Conservation (phyloP, 2,113 vertebrate genomes). For the Archocentrus centrarchus region DNA sequence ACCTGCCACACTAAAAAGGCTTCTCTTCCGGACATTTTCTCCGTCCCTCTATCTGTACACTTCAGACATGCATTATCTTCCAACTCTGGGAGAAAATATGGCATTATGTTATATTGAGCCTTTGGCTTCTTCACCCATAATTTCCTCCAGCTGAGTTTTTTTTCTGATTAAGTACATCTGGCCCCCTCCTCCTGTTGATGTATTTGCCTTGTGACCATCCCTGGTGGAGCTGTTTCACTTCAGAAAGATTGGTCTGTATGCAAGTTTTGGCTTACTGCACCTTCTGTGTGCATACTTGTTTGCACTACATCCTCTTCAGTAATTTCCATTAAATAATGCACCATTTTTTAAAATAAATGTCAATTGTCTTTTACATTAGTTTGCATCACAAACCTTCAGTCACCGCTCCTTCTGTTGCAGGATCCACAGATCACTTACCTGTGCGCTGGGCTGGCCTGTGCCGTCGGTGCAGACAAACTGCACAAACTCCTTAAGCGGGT, state of each 20-base stretch:
- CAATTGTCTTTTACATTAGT: neutral
- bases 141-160: conserved; percentile 25
- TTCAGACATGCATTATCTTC: conserved; percentile 1
- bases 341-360: too few relatives aligned
- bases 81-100: neutral
- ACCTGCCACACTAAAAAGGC: neutral
- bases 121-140: conserved; percentile 8
- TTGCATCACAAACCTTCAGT: conserved; percentile 7
- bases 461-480: conserved; percentile 96
- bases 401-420: neutral
- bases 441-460: conserved; percentile 90
- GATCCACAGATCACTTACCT: conserved; percentile 82
- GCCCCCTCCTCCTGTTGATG: conserved; percentile 36
- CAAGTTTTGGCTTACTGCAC: neutral
- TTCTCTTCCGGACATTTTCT: neutral
- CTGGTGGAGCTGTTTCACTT: conserved; percentile 19
- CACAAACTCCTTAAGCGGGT: conserved; percentile 96
- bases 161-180: conserved; percentile 29
- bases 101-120: neutral
- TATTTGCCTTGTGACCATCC: conserved; percentile 20
- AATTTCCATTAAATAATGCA: neutral
- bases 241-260: neutral
- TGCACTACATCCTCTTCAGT: neutral
- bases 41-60: neutral
- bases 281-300: neutral